Base-by-base conservation (phyloP, 2,888 invertebrate genomes). In the Pristionchus arcanus region DNA sequence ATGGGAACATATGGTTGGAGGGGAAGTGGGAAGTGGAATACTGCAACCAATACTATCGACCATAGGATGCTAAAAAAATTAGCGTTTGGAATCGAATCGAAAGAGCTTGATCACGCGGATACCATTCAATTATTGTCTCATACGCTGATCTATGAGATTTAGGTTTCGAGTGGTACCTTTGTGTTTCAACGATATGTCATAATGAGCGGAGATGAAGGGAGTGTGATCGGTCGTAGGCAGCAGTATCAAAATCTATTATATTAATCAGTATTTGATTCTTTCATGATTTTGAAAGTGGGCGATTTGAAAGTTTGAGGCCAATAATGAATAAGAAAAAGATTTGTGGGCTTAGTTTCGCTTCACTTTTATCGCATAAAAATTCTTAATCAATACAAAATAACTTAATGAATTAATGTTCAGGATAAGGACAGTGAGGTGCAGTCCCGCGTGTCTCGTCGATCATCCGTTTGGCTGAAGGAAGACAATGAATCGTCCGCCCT, bases 381-480 rank as follows among this genome's bases (percentile, higher is more conserved):
- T 7, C 4, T 71, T 71, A 34, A 11, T 28, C 21, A 55, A 55
- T 31, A 3, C 55, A 31, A 53, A 11, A 85, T 15, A n/a, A 34
- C 34, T 71, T 31, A 71, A 71, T 31, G 1, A 31, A 9, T 16
- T 71, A 37, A 31, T 59, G 1, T 31, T 42, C 71, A 87, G 87
- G 87, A 87, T 68, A 53, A 42, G 83, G 68, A 83, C 63, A 86
- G 71, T n/a, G 90, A 90, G 55, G 37, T 66, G 25, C 68, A 90
- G 42, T 83, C 89, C 13, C 87, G 83, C 28, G 83, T 71, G 49
- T 53, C 83, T 28, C 81, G 81, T 77, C 89, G 87, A 4, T 42
- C 49, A 21, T 71, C 92, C 87, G 93, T 94, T n/a, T 93, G 93
- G 93, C 89, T 93, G 90, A 91, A 91, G 77, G 92, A 94, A 34